Evolutionary conservation across 2,888 invertebrate species (phyloP), one percentile per base, ranked within the genome.

Genomic region (Acleris cristana): DNA sequence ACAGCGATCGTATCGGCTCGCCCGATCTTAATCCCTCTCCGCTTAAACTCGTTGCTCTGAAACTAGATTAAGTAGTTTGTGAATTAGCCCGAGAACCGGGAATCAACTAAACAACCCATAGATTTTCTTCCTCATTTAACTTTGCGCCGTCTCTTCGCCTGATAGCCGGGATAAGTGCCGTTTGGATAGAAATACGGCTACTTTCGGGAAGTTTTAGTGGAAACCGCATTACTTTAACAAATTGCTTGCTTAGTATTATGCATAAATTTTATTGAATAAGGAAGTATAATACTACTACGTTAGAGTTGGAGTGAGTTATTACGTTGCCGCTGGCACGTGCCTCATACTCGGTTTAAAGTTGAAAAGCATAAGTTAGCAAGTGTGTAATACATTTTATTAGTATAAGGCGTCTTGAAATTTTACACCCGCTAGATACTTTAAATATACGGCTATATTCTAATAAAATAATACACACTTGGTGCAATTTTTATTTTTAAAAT

Each of bases 51-150:
- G 75, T 73, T 76, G 75, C 72, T 73, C 59, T 62, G 59, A 63
- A 76, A 74, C 73, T 77, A 79, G 81, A 84, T 87, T 84, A 86
- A 87, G 81, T 85, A 85, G 87, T 87, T 86, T 77, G 74, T 72
- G 81, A 84, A 86, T 88, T 85, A 85, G 79, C 80, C 72, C 78
- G 74, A 74, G 79, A 78, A 74, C 75, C 74, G 71, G 77, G 81
- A 82, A 82, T 84, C 81, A 80, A 82, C 83, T 82, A 82, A 83
- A 84, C 81, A 84, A 78, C 80, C 81, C 81, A 84, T 86, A 85
- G 80, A 86, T 86, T 88, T 88, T 85, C 86, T 80, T 85, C 81
- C 83, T 86, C 85, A 87, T 88, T 88, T 83, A 89, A 89, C 86
- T 88, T 88, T 79, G 76, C 74, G 76, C 67, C 71, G 73, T 74